Base-by-base conservation (phyloP, 2,888 invertebrate species). In the Synanthedon tipuliformis region DNA sequence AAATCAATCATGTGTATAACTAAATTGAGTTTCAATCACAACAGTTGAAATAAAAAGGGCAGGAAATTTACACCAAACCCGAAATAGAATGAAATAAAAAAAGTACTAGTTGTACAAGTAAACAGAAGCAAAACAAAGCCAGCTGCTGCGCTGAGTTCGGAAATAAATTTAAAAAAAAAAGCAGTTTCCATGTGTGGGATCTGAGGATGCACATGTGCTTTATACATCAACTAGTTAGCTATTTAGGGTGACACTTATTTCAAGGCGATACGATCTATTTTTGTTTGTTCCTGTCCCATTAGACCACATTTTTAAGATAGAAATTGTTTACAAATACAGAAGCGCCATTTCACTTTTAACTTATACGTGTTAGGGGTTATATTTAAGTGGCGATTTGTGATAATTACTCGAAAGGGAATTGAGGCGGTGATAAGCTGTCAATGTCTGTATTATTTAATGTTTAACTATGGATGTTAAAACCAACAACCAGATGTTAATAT, bases 71-170 rank as follows among this genome's bases (percentile, higher is more conserved):
- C 23, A 23, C 10, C 45, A 45, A 45, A 13, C 45, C 45, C 3
- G 34, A 34, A 34, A 34, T 34, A 34, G 34, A 45, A 45, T 15
- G 45, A 45, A 45, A 45, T 45, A 50, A 41, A 34, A 53, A 52
- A 40, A 34, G 73, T 71, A 71, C 69, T 71, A 61, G 64, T 58
- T 55, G 53, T 49, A 45, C 45, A 45, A 13, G 15, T 45, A 53
- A 56, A 63, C 58, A 60, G 61, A 55, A 69, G 64, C 65, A 73
- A 69, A 69, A 73, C 65, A 69, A 68, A 68, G 56, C 64, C 78
- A 78, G 73, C 79, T 77, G 79, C 66, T 77, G 79, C 66, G 34
- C 10, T 77, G 79, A 67, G 65, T 59, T 62, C 66, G 62, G 60
- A 74, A 73, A 73, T 73, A 78, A 69, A 59, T 59, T 49, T 40